Conservation (phyloP, 2,797 vertebrate genomes). For the Tangara arthus region DNA sequence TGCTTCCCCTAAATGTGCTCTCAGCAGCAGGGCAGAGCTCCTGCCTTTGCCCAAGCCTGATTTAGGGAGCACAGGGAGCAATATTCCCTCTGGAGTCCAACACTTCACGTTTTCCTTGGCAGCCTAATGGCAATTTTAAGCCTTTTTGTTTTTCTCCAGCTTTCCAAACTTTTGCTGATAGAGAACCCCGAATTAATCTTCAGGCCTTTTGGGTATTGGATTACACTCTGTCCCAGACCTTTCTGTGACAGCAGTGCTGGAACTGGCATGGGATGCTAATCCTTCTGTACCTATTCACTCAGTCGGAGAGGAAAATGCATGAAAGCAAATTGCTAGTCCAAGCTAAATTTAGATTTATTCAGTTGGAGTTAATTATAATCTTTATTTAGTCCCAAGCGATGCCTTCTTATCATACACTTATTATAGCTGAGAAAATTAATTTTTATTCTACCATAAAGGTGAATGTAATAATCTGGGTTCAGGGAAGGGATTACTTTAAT, state of each 20-base stretch:
- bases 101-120: not conserved
- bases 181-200: conserved; percentile 39
- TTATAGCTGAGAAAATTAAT: conserved; percentile 82
- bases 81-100: not conserved
- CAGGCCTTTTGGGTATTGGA: conserved; percentile 39
- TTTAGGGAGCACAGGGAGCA: not conserved
- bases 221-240: conserved; percentile 29
- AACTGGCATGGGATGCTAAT: conserved; percentile 27
- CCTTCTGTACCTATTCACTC: conserved; percentile 43
- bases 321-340: conserved; percentile 67
- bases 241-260: conserved; percentile 31
- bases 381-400: conserved; percentile 79
- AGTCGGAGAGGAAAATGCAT: conserved; percentile 43
- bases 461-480: conserved; percentile 80
- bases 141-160: not conserved
- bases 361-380: conserved; percentile 81
- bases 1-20: not conserved
- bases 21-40: not conserved
- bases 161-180: conserved; percentile 45
- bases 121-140: not conserved
- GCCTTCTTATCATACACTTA: conserved; percentile 76
- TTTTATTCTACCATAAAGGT: conserved; percentile 80
- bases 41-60: not conserved
- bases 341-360: conserved; percentile 80
- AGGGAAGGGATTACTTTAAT: conserved; percentile 79